Base-by-base conservation (phyloP, 2,888 invertebrate species). In the Caradrina kadenii region DNA sequence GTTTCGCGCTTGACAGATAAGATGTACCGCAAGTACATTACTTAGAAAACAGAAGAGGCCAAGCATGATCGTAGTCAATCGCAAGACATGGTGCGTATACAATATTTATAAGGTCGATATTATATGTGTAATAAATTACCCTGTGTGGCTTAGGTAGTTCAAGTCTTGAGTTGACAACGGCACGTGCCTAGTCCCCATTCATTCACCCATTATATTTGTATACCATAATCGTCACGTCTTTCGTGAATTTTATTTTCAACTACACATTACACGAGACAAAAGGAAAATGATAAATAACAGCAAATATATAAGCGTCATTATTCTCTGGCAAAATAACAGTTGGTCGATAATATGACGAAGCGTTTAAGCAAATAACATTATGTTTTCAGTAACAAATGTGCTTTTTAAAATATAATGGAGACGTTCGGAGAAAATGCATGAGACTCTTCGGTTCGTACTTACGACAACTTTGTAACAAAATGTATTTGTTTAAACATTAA, bases 151-250 rank as follows among this genome's bases (percentile, higher is more conserved):
- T 42, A 35, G 72, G 22, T 62, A 19, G 65, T 78, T 50, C 45
- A 59, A 64, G 45, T 50, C 10, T n/a, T 56, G 17, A 55, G 54
- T 50, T 53, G 35, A 52, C 53, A 61, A 11, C 35, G 68, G 71
- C 80, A 79, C 79, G 83, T 80, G 77, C 71, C 72, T 60, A 69
- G 63, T 48, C 55, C 53, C 62, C 69, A 84, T 80, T 86, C 76
- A 84, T 67, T 75, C 77, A 56, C 15, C 63, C 64, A 69, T 69
- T 69, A 64, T 81, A 75, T 80, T 82, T 82, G 74, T 50, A 76
- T 59, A 73, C 50, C 54, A 64, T 60, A 69, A 80, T 80, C 82
- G 84, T 86, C 81, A 84, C 80, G 73, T 83, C 80, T 83, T 83
- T 76, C 79, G 80, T 84, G 67, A 71, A 76, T 67, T 78, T 73